Base-by-base conservation (phyloP, 2,113 vertebrate genomes). In the Anas platyrhynchos region DNA sequence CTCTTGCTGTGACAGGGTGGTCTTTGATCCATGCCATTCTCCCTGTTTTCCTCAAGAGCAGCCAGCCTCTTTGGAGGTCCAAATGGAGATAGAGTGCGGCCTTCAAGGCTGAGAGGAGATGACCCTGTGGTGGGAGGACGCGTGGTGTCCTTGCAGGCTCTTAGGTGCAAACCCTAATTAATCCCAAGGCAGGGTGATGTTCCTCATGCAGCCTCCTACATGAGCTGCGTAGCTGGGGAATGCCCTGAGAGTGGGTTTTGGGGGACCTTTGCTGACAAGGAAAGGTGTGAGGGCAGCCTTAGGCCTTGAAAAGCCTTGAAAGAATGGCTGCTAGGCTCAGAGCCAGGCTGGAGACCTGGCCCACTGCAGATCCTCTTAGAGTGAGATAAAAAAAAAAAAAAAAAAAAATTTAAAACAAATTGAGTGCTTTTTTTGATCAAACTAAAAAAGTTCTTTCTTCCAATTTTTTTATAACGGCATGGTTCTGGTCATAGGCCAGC, bases 181-280 rank as follows among this genome's bases (percentile, higher is more conserved):
- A 93, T 90, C 86, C 88, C 80, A 86, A 68, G 94, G 92, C 94
- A 61, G 54, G 79, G 86, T 38, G 36, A 5, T 48, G 73, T 90
- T 94, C 65, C 86, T 86, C 76, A 38, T 68, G 88, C 68, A 81
- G 68, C 34, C 68, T 78, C 55, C 59, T 54, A 15, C 0, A 0
- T 63, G 90, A 82, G 71, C 89, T 92, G 93, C 0, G 3, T 71
- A 63, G 85, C 85, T 88, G 79, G 76, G 72, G 84, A 81, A 13
- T 93, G 80, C 62, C 85, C 83, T 76, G 52, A 50, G 90, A 78
- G 73, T 54, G 76, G 66, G 48, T 44, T 94, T 86, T 86, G 91
- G 88, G 11, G 2, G 61, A 84, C 65, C 9, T 11, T 21, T 0
- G 1, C 80, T 90, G 76, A 77, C 83, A 92, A 81, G 54, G 58